Evolutionary conservation across 2,888 invertebrate genomes (phyloP).

Genomic region (Melanophora roralis): DNA sequence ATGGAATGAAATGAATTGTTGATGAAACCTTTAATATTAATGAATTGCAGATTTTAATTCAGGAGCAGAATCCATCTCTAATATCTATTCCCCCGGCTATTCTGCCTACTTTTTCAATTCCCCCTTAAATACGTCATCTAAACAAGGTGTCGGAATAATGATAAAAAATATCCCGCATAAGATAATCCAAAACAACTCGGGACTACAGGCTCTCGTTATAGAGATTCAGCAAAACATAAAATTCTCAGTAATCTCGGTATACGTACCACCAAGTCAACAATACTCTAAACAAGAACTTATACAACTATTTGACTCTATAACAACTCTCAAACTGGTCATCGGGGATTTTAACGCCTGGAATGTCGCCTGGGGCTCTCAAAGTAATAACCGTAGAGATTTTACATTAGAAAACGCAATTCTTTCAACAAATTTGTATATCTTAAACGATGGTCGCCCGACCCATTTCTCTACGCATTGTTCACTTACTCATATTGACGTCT

Average conservation of each 20-base stretch:
- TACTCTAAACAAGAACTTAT: background rate
- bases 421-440: conserved; percentile 17
- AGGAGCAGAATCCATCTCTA: conserved; percentile 13
- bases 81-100: conserved; percentile 15
- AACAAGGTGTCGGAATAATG: conserved; percentile 28
- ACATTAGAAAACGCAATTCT: conserved; percentile 23
- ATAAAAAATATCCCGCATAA: conserved; percentile 30
- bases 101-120: conserved; percentile 3
- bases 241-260: conserved; percentile 5
- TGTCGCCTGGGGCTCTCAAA: background rate
- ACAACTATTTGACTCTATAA: background rate
- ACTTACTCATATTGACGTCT: conserved; percentile 43
- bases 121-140: background rate
- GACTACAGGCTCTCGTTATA: conserved; percentile 5
- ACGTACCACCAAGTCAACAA: background rate
- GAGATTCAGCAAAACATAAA: conserved; percentile 19
- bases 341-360: conserved; percentile 15
- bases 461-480: conserved; percentile 47
- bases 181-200: background rate
- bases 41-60: conserved; percentile 16
- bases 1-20: conserved; percentile 30
- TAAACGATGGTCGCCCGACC: conserved; percentile 47
- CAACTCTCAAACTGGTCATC: background rate
- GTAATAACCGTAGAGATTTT: conserved; percentile 11
- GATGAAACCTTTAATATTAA: conserved; percentile 32